phyloP scores from a whole-genome alignment of 2,113 vertebrate species.

The Mirza zaza region DNA sequence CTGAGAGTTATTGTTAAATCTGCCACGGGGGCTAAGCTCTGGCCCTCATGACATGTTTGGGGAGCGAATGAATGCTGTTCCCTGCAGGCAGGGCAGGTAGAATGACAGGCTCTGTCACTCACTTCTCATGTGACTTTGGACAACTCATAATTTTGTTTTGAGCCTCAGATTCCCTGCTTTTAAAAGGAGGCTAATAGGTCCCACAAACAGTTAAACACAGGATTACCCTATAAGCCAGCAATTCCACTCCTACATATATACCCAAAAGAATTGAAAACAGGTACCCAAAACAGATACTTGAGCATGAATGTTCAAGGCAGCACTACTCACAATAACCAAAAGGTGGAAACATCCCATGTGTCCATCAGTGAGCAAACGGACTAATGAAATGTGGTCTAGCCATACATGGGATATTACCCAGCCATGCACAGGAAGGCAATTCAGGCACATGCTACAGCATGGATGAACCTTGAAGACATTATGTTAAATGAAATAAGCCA shows the following conservation, averaged over 20 bases:
- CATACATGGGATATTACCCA: neutral
- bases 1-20: neutral
- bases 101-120: neutral
- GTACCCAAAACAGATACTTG: neutral
- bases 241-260: no score
- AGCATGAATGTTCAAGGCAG: neutral
- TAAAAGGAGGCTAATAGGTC: no score
- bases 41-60: neutral
- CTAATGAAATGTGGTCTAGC: neutral
- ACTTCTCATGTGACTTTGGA: no score
- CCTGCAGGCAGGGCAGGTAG: no score
- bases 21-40: neutral
- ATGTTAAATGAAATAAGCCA: neutral
- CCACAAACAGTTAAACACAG: no score
- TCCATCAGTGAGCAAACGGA: fast-evolving
- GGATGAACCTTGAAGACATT: neutral
- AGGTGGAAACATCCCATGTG: no score
- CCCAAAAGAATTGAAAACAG: neutral
- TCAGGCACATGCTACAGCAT: neutral
- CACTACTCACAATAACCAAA: neutral
- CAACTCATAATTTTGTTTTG: no score
- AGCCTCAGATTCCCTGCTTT: no score
- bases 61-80: neutral
- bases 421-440: neutral
- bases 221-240: no score